Evolutionary conservation across 2,888 invertebrate genomes (phyloP), one percentile per base, ranked within the genome.

Genomic region (Balanococcus diminutus): DNA sequence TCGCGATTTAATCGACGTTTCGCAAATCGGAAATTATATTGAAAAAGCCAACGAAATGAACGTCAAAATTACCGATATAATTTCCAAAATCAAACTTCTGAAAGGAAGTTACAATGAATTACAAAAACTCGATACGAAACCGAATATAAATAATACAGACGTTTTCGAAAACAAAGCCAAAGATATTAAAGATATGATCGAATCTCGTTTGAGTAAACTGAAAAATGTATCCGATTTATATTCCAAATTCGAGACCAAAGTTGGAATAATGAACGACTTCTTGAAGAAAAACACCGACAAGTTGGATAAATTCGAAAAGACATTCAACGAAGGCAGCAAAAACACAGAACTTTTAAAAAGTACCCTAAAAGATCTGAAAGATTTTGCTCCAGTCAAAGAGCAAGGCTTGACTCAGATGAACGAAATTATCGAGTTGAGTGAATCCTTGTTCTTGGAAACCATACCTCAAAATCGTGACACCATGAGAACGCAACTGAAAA

Each of bases 381-480:
- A 92, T 87, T 93, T 95, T 87, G 92, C 92, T 46, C 92, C 93
- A 81, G 93, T 94, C 89, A 94, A 96, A 88, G 96, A 97, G 88
- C 91, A 92, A 85, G 97, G 97, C 0, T 96, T 96, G 89, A 91
- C 91, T 39, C 90, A 96, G 56, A 90, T 98, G 0, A 96, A 95
- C 88, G 93, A 92, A 88, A 95, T 95, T 0, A 94, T 96, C 0
- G 96, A 96, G 90, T 93, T 95, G 86, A 98, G 98, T 0, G 98
- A 98, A 91, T 93, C 94, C 5, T 91, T 98, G 11, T 97, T 97
- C 89, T 93, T 96, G 14, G 94, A 95, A 67, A 95, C 98, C 9
- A 95, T 95, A 0, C 94, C 96, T 0, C 96, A 96, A 89, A 96
- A 96, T 87, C 93, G 98, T 82, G 98, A 98, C 89, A 91, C 92